These are phyloP conservation scores for Acrossocheilus wenchowensis DNA, from an alignment of 2,797 vertebrate genomes.

Conservation along the genomic window DNA sequence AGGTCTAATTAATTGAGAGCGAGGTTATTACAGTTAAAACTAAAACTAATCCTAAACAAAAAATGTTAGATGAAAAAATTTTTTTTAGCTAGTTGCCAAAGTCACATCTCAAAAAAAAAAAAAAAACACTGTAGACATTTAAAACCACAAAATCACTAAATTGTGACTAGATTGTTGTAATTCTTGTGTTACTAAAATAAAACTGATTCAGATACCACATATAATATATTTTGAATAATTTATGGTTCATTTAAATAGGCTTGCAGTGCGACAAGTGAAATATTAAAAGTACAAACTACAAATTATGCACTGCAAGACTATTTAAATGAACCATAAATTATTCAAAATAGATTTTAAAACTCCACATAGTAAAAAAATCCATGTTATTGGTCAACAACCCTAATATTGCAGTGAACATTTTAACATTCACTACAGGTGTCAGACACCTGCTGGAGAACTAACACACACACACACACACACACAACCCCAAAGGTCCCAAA, in stretches of 20 bases:
- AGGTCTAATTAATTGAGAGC: neutral
- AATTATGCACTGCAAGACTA: neutral
- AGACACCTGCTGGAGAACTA: neutral
- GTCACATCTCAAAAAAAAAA: neutral
- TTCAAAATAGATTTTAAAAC: neutral
- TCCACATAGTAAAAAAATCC: neutral
- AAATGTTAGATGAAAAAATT: too few relatives aligned
- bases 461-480: neutral
- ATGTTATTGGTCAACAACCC: neutral
- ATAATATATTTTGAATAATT: neutral
- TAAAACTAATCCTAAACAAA: neutral
- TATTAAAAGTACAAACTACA: neutral
- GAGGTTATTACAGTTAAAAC: neutral
- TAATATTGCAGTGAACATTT: neutral
- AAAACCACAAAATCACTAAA: neutral
- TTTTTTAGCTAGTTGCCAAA: neutral
- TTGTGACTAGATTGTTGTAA: neutral
- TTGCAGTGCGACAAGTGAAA: neutral
- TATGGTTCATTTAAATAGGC: neutral
- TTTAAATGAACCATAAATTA: neutral
- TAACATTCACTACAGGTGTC: neutral
- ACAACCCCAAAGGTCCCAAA: neutral
- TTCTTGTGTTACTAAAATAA: neutral
- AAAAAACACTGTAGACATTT: neutral
- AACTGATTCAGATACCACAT: neutral